Evolutionary conservation across 2,888 invertebrate species (phyloP).

Genomic region (Melangyna quadrimaculata): DNA sequence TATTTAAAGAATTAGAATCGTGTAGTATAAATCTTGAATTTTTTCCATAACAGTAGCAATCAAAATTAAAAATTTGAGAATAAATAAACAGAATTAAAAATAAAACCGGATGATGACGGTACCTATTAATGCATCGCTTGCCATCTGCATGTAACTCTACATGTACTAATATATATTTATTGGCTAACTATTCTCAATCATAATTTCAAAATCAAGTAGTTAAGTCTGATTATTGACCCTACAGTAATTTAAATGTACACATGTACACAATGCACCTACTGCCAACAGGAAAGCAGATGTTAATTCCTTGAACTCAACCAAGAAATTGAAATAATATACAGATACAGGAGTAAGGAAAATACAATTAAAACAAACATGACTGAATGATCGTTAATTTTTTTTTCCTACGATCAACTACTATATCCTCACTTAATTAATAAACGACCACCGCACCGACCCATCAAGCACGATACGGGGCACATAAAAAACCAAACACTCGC

Average conservation of each 20-base stretch:
- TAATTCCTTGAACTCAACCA: constrained; percentile 24
- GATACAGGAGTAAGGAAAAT: not conserved
- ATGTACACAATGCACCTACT: no score
- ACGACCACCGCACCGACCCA: constrained; percentile 73
- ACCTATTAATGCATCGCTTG: no score
- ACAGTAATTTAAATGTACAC: not conserved
- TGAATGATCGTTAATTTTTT: constrained; percentile 76
- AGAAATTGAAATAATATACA: constrained; percentile 16
- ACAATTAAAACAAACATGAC: constrained; percentile 34
- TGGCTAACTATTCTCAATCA: not conserved
- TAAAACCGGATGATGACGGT: no score
- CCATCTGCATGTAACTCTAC: no score
- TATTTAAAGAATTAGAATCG: no score
- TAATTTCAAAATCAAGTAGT: not conserved
- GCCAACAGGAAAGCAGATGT: constrained; percentile 23
- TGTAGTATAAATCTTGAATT: no score
- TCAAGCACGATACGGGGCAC: constrained; percentile 34
- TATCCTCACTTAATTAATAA: constrained; percentile 79
- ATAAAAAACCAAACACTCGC: constrained; percentile 49
- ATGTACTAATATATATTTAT: not conserved
- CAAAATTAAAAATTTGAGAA: no score
- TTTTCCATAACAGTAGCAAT: no score
- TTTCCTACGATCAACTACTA: constrained; percentile 79
- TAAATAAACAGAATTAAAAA: no score
- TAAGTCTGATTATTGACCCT: not conserved